Evolutionary conservation across 2,888 invertebrate genomes (phyloP).

Genomic region (Argynnis bischoffii): DNA sequence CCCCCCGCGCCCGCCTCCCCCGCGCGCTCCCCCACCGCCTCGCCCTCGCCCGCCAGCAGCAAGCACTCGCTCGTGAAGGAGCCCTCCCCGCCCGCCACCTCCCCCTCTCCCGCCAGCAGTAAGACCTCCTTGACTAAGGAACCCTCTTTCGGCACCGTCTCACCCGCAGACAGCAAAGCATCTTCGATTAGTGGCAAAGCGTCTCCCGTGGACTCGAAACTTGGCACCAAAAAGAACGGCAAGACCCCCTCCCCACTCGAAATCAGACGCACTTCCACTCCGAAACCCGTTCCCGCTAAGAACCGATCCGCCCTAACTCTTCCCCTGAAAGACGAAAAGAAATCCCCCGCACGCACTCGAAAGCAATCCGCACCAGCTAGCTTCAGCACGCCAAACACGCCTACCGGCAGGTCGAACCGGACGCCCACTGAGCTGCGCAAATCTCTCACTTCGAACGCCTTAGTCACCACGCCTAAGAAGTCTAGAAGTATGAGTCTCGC

Average conservation of each 20-base stretch:
- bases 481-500: slow-evolving; percentile 73
- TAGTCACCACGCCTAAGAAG: slow-evolving; percentile 64
- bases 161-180: slow-evolving; percentile 61
- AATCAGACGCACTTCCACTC: slow-evolving; percentile 59
- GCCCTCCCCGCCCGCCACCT: slow-evolving; percentile 28
- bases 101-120: slow-evolving; percentile 30
- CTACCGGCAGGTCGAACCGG: slow-evolving; percentile 55
- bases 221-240: slow-evolving; percentile 46
- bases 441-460: slow-evolving; percentile 59
- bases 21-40: slow-evolving; percentile 17
- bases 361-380: slow-evolving; percentile 69
- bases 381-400: slow-evolving; percentile 61
- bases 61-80: slow-evolving; percentile 47
- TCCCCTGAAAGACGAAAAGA: slow-evolving; percentile 51
- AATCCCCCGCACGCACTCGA: slow-evolving; percentile 51
- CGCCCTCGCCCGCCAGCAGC: slow-evolving; percentile 44
- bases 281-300: slow-evolving; percentile 47
- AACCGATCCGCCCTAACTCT: slow-evolving; percentile 58
- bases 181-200: slow-evolving; percentile 59
- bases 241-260: slow-evolving; percentile 51
- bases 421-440: slow-evolving; percentile 61
- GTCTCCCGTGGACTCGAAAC: slow-evolving; percentile 51
- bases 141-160: slow-evolving; percentile 49
- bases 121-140: slow-evolving; percentile 50
- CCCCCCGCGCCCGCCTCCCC: slow-evolving; percentile 44